Base-by-base conservation (phyloP, 2,113 vertebrate genomes). In the Odocoileus virginianus region DNA sequence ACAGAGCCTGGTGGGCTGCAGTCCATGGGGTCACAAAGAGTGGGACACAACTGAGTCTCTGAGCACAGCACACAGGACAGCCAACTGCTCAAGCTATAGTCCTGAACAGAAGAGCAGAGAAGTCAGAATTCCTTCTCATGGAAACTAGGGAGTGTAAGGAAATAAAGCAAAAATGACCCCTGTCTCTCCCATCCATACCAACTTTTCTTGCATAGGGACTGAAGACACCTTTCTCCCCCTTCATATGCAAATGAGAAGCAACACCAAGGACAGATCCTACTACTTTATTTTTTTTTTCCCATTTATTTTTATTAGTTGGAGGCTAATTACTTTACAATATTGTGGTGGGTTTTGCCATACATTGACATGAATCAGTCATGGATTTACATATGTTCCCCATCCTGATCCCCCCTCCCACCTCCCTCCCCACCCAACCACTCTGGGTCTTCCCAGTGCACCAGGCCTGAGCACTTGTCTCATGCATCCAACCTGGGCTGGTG, bases 231-330 rank as follows among this genome's bases (percentile, higher is more conserved):
- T 85, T 27, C 40, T 91, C 7, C 7, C 36, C 89, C 7, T 86
- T 87, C 16, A 81, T 12, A 25, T 33, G 33, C 89, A 95, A 98
- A 84, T 40, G 79, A 47, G 43, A 92, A 87, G 84, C 81, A 96
- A 85, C 28, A 16, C 50, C 17, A 54, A 95, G 45, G 54, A 64
- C 6, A 83, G 61, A 21, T 45, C 7, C 52, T 57, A 52, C 47
- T 94, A 47, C 58, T 87, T 82, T 78, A 95, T 47, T 13, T 50
- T 50, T 45, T 45, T 50, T 50, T 50, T 1, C 47, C 12, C 47
- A 50, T 50, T 50, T 50, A 50, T 50, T 50, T 50, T 50, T 50
- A 50, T 50, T 50, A 50, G 47, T 50, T 50, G 47, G 12, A 50
- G 12, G 47, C 47, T 50, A 50, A 50, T 50, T 50, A 50, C 47